These are phyloP conservation scores for Motacilla alba DNA, from an alignment of 2,113 vertebrate species.

Conservation along the genomic window DNA sequence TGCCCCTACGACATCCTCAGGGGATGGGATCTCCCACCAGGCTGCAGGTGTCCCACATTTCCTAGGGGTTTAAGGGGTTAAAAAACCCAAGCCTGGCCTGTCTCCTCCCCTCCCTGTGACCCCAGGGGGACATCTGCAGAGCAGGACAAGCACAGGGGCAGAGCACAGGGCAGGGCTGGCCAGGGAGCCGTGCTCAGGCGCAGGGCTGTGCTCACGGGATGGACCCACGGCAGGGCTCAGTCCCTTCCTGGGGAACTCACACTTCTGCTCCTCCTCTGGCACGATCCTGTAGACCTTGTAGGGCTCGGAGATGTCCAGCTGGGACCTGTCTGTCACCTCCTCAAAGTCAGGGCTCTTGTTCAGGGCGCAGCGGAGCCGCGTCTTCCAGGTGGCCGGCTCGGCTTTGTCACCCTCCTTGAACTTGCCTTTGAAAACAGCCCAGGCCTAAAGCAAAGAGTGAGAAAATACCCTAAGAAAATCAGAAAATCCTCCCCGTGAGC, in stretches of 20 bases:
- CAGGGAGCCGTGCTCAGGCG: background rate
- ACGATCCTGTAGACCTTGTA: constrained; percentile 98
- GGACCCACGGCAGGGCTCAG: background rate
- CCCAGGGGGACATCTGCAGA: background rate
- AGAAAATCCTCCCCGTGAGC: background rate
- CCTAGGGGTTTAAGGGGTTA: background rate
- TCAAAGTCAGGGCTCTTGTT: constrained; percentile 99
- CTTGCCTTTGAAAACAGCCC: constrained; percentile 98
- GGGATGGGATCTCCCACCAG: accelerated
- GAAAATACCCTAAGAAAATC: background rate
- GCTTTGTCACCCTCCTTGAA: constrained; percentile 97
- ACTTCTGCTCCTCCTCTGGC: constrained; percentile 94
- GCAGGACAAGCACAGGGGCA: background rate
- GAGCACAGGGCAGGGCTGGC: background rate
- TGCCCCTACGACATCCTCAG: background rate
- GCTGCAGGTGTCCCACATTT: background rate
- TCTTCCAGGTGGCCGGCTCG: constrained; percentile 98
- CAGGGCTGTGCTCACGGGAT: background rate
- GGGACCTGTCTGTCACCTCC: constrained; percentile 94
- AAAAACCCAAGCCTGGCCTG: background rate
- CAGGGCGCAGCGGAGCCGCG: constrained; percentile 91
- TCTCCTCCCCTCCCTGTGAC: background rate
- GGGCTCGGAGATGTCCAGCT: constrained; percentile 96
- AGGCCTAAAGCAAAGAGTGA: constrained; percentile 77
- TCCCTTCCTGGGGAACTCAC: constrained; percentile 62